Evolutionary conservation across 64 coral and sea anemone species (phyloP), one percentile per base, ranked within the genome.

Genomic region (Montipora cactus): DNA sequence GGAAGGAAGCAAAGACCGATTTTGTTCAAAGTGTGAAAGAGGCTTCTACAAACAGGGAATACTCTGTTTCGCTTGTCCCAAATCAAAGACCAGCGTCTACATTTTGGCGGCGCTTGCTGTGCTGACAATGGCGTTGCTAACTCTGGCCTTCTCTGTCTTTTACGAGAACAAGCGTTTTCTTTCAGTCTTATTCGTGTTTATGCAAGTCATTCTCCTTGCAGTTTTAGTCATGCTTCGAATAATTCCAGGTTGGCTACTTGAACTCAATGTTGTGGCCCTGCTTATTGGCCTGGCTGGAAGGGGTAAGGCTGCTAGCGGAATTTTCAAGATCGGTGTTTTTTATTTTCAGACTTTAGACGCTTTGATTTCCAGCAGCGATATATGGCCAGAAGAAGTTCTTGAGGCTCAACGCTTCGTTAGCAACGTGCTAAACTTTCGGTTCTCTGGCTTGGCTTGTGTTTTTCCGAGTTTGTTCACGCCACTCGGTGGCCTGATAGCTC

Each of bases 291-390:
- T 97, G 3, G 89, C 93, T 55, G 92, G 95, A 78, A 87, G 86
- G 28, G 89, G 89, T 5, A 88, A 81, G n/a, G 18, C 18, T 19
- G 72, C 82, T 5, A 44, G 83, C 74, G 95, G 95, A 22, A 75
- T 94, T 9, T 49, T 92, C 8, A 94, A 94, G 75, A 97, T 94
- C 44, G 59, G 83, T 8, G 89, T 97, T 21, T 97, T 97, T 75
- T 94, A 97, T 67, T 79, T 97, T n/a, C 95, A 97, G 44, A 83
- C 94, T 6, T 74, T 94, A 19, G 93, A 97, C 78, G 95, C 95
- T 47, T 74, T 97, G 78, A 44, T 97, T 28, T 94, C 92, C 49
- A 91, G 90, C 55, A 79, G 88, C 49, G 61, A 64, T 12, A 77
- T 78, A 49, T 95, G 94, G 89, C 94, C 94, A 18, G 37, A 49